Evolutionary conservation across 2,888 invertebrate species (phyloP), one percentile per base, ranked within the genome.

Genomic region (Choreutis nemorana): DNA sequence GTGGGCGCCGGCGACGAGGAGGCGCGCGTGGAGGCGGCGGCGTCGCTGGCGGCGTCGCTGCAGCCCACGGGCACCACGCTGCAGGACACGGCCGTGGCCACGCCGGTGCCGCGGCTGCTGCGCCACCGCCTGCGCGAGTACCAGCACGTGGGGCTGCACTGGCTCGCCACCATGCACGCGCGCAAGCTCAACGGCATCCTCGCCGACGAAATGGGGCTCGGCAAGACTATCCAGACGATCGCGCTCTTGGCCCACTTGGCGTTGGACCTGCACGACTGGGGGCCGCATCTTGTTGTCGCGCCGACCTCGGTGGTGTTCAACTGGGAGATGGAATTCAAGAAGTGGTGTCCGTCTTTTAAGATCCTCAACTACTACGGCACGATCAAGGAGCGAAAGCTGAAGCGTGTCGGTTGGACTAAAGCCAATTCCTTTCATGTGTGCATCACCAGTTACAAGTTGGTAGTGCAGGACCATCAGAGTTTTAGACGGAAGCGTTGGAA

Each of bases 261-360:
- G 12, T 92, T 94, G 50, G 94, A 94, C 53, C 89, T 89, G 54
- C 84, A 82, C 42, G 89, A 94, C 59, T 99, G 99, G 99, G 99
- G 99, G 16, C 99, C 99, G 30, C 99, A 99, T 83, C 83, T 99
- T 13, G 96, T 99, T 44, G 92, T 99, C 38, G 99, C 99, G 42
- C 99, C 99, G 34, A 99, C 99, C 9, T 97, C 97, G 42, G 98
- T 99, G 28, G 97, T 99, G 91, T 83, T 99, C 37, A 99, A 99
- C 78, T 99, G 99, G 99, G 99, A 99, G 81, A 95, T 98, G 94
- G 99, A 99, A 73, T 92, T 97, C 58, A 98, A 99, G 72, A 98
- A 98, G 70, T 99, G 99, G 99, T 98, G 97, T 68, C 99, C 99
- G 1, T 95, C 94, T 29, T 96, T 99, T 66, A 99, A 99, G 83